Evolutionary conservation across 2,113 vertebrate genomes (phyloP).

Genomic region (Phyllostomus hastatus): DNA sequence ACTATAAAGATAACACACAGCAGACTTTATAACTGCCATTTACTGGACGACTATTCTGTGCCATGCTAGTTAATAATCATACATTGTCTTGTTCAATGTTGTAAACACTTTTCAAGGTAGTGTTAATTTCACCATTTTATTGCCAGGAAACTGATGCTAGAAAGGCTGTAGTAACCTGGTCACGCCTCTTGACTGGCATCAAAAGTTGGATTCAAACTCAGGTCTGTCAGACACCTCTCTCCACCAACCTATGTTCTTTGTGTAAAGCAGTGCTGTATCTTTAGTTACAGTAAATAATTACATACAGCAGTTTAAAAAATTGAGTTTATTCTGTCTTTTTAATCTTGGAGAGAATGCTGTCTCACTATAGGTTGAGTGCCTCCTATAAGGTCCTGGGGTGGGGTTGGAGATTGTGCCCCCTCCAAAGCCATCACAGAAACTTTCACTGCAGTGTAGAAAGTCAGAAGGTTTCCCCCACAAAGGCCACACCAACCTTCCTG

Average conservation of each 20-base stretch:
- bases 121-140: background rate
- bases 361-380: background rate
- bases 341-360: background rate
- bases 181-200: background rate
- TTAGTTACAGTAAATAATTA: background rate
- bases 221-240: background rate
- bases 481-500: background rate
- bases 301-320: background rate
- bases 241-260: background rate
- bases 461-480: background rate
- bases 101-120: background rate
- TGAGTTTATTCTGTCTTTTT: background rate
- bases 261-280: background rate
- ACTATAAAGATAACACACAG: background rate
- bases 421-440: background rate
- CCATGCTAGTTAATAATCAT: background rate
- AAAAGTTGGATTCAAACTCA: background rate
- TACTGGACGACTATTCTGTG: background rate
- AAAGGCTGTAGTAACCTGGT: background rate
- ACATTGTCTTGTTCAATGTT: background rate
- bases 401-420: background rate
- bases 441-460: background rate
- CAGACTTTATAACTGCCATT: background rate
- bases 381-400: background rate
- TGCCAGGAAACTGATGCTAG: background rate